Evolutionary conservation across 2,797 vertebrate genomes (phyloP), one percentile per base, ranked within the genome.

Genomic region (Hybognathus amarus): DNA sequence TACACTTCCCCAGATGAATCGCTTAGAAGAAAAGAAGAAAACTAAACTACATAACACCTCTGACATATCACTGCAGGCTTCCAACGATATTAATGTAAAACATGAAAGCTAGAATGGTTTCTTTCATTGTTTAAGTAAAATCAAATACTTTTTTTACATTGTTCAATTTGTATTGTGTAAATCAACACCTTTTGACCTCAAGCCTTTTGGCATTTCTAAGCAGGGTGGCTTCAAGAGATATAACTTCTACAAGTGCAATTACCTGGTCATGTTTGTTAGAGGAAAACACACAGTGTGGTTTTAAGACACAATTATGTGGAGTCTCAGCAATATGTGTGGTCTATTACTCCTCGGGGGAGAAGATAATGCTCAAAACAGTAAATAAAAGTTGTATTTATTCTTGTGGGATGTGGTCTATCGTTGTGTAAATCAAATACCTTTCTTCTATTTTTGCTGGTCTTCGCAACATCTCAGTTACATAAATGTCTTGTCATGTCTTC

Each of bases 1-100:
- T 81, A 75, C 54, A 79, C 13, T 77, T 84, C 38, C 78, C 69
- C 63, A 79, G 79, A 79, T 59, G 12, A 69, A 56, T 30, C 22
- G 69, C 52, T 74, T 18, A 15, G 47, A 24, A 54, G 24, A 68
- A 66, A 66, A 75, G 6, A 10, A 13, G 2, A 76, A 76, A 59
- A 27, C 36, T 24, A 22, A 27, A 24, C 36, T 24, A 15, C 38
- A 45, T 11, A 40, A 45, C 45, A 69, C 52, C 12, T 30, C 81
- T 83, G 82, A 52, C 80, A 82, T 52, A 40, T 8, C 59, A 68
- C 68, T 36, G 20, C 54, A 24, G 68, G 54, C 68, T 71, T 63
- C 13, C 8, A 61, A 24, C 73, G 18, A 59, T 36, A 61, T 61
- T 5, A 2, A 45, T 36, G 79, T 73, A 47, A 81, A 73, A 73